These are phyloP conservation scores for Meandrina meandrites DNA, from an alignment of 92 coral and sea anemone genomes.

Conservation along the genomic window DNA sequence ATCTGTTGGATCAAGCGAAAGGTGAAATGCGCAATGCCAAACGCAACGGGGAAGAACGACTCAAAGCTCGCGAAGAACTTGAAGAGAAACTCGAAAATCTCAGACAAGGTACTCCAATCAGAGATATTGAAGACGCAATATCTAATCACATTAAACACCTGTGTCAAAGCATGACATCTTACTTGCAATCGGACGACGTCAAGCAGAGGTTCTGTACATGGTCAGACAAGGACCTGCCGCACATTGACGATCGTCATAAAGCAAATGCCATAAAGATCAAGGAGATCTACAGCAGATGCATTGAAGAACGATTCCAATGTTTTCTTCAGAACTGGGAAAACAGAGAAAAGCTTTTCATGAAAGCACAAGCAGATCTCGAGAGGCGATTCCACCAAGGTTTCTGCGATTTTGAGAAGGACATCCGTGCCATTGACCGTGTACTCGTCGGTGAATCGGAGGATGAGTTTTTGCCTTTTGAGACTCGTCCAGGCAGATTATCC, in stretches of 20 bases:
- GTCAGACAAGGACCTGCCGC: constrained; percentile 11
- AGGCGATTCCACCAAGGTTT: constrained; percentile 4
- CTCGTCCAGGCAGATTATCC: neutral
- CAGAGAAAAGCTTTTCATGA: neutral
- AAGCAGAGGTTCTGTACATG: neutral
- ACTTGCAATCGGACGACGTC: neutral
- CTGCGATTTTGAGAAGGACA: constrained; percentile 18
- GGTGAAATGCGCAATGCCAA: constrained; percentile 3
- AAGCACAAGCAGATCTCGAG: constrained; percentile 8
- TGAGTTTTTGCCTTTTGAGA: neutral
- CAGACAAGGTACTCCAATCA: neutral
- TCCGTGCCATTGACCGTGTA: constrained; percentile 18
- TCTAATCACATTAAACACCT: neutral
- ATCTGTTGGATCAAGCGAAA: constrained; percentile 15
- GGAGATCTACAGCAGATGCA: neutral
- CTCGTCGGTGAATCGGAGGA: neutral
- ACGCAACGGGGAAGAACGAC: constrained; percentile 4
- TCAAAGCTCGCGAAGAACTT: neutral
- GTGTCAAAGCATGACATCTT: neutral
- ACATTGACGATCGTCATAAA: neutral
- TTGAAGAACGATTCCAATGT: constrained; percentile 6
- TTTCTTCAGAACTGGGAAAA: constrained; percentile 1
- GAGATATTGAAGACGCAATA: constrained; percentile 2
- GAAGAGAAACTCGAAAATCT: constrained; percentile 2
- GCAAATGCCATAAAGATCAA: neutral